Conservation (phyloP, 1,140 invertebrate species). For the Scaptomyza montana region DNA sequence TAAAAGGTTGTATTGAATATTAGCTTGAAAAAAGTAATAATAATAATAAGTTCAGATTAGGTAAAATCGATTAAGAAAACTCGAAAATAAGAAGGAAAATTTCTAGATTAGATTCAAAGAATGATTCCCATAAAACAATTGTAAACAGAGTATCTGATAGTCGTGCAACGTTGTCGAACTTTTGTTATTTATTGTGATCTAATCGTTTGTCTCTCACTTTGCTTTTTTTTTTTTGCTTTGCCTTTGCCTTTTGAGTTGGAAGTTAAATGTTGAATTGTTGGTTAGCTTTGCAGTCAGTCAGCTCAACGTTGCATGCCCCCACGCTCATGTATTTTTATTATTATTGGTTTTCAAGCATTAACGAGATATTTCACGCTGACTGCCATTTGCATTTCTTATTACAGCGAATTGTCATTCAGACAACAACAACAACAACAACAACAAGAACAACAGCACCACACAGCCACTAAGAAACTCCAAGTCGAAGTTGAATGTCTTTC, state of each 20-base stretch:
- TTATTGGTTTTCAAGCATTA: constrained; percentile 75
- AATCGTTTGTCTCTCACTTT: constrained; percentile 52
- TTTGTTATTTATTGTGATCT: constrained; percentile 62
- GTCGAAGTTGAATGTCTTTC: neutral
- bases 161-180: neutral
- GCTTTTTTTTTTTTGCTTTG: too few relatives aligned
- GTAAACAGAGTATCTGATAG: constrained; percentile 11
- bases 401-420: constrained; percentile 67
- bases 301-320: constrained; percentile 38
- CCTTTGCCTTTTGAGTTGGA: constrained; percentile 24
- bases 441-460: too few relatives aligned
- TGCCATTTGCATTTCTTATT: constrained; percentile 76
- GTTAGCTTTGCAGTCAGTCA: constrained; percentile 5
- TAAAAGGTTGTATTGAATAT: too few relatives aligned
- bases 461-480: neutral
- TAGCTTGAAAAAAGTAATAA: too few relatives aligned
- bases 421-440: neutral
- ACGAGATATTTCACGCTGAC: constrained; percentile 45
- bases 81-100: too few relatives aligned
- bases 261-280: constrained; percentile 38
- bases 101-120: too few relatives aligned
- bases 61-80: too few relatives aligned
- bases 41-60: too few relatives aligned
- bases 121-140: too few relatives aligned
- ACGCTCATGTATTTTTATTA: constrained; percentile 79